A percentile compares a stretch with the other conserved stretches of the same genome.
Conservation (phyloP, 2,797 vertebrate genomes). For the Denticeps clupeoides region DNA sequence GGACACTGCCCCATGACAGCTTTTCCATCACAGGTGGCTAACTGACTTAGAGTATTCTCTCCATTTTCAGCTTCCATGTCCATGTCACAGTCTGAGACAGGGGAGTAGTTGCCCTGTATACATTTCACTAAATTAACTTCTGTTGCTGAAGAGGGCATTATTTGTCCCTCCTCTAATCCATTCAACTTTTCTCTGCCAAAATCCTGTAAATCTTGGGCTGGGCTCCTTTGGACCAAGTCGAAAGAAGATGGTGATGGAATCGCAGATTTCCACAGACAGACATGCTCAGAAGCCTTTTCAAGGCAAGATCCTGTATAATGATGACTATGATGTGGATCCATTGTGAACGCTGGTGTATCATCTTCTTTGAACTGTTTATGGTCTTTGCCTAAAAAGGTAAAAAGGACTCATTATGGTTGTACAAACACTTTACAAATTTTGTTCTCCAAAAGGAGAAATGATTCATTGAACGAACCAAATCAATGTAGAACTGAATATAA, state of each 20-base stretch:
- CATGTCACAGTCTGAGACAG: slow-evolving; percentile 25
- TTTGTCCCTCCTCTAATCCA: background rate
- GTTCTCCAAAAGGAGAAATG: too few relatives aligned
- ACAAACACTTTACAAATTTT: too few relatives aligned
- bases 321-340: too few relatives aligned
- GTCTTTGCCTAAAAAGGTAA: too few relatives aligned
- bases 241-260: background rate
- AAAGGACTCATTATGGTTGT: too few relatives aligned
- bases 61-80: slow-evolving; percentile 21
- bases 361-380: too few relatives aligned
- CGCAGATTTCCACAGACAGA: slow-evolving; percentile 14
- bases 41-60: slow-evolving; percentile 9
- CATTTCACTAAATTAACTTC: background rate
- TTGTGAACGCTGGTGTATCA: too few relatives aligned
- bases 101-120: slow-evolving; percentile 20
- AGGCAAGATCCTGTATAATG: too few relatives aligned
- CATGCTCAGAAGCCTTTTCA: slow-evolving; percentile 1
- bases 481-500: too few relatives aligned
- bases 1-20: too few relatives aligned
- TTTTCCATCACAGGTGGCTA: too few relatives aligned
- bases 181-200: background rate
- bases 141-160: background rate
- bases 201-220: background rate
- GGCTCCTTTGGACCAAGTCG: slow-evolving; percentile 2
- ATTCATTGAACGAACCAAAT: too few relatives aligned